Evolutionary conservation across 2,113 vertebrate genomes (phyloP).

Genomic region (Notiomystis cincta): DNA sequence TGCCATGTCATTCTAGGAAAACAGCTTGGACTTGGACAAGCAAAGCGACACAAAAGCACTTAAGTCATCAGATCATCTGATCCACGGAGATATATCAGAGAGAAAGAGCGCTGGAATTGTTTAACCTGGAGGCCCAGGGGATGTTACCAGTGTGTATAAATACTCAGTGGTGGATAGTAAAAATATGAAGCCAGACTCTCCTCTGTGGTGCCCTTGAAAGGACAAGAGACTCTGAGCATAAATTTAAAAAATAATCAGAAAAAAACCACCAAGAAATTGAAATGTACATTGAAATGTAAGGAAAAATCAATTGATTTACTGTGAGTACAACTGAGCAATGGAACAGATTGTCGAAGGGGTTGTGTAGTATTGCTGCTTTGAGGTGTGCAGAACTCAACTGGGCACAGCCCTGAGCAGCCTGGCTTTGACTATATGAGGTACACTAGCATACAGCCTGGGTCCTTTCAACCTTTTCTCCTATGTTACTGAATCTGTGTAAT

Average conservation of each 20-base stretch:
- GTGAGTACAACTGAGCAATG: rapidly evolving
- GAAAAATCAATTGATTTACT: not conserved
- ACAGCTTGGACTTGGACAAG: not conserved
- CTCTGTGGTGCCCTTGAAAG: not conserved
- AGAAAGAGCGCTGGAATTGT: not conserved
- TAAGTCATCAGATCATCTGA: not conserved
- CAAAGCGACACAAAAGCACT: not conserved
- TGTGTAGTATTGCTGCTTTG: not conserved
- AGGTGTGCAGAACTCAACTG: not conserved
- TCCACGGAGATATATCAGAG: not conserved
- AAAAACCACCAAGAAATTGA: not conserved
- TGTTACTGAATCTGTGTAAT: not conserved
- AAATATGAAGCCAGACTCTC: not conserved
- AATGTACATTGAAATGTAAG: not conserved
- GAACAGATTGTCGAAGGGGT: not conserved
- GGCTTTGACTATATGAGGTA: not conserved
- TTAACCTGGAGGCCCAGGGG: not conserved
- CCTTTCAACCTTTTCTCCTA: not conserved
- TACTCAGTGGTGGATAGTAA: not conserved
- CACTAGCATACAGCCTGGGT: not conserved
- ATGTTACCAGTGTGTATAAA: not conserved
- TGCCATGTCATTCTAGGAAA: not conserved
- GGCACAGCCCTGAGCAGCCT: not conserved
- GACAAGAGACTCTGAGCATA: not conserved
- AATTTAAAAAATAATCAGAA: not conserved